Evolutionary conservation across 2,797 vertebrate species (phyloP), one percentile per base, ranked within the genome.

Genomic region (Myotis myotis): DNA sequence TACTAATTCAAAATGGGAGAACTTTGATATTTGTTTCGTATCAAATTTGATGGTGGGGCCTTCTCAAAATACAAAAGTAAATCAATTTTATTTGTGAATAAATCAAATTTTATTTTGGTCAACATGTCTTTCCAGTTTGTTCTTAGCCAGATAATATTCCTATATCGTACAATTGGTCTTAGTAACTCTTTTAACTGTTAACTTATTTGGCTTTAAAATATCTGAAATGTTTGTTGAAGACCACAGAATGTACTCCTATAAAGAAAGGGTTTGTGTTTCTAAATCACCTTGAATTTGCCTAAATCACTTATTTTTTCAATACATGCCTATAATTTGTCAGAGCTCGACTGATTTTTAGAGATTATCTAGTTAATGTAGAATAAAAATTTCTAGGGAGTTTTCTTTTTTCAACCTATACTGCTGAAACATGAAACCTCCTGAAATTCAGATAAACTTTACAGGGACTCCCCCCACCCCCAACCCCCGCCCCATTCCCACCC

Each of bases 141-240:
- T 62, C n/a, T 90, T 93, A 71, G 36, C 23, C 23, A 85, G 60
- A 33, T 87, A 68, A 53, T 38, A 70, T 84, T 89, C 66, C 70
- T 20, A 66, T 91, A 74, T 36, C 66, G 57, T 83, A 85, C 66
- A 95, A n/a, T 71, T 74, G 87, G 49, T 91, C 89, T 88, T 91
- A 80, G 80, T 60, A 84, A 33, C 17, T 86, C n/a, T 96, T 91
- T 84, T 81, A 94, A 96, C 91, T 97, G 33, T 80, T 93, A 93
- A 93, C 87, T 95, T 96, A 93, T 70, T 80, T 64, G 70, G 70
- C 78, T 95, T 96, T 81, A 87, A 90, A 93, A 86, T 89, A 20
- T 87, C 76, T 95, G 93, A 79, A 47, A 84, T 83, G 94, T 94
- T 93, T 93, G 13, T 91, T 62, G 17, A 82, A 76, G 75, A 89